A percentile compares a stretch with the other conserved stretches of the same genome.
phyloP scores from a whole-genome alignment of 2,888 invertebrate species.

The Scelioninae gen. 1 region DNA sequence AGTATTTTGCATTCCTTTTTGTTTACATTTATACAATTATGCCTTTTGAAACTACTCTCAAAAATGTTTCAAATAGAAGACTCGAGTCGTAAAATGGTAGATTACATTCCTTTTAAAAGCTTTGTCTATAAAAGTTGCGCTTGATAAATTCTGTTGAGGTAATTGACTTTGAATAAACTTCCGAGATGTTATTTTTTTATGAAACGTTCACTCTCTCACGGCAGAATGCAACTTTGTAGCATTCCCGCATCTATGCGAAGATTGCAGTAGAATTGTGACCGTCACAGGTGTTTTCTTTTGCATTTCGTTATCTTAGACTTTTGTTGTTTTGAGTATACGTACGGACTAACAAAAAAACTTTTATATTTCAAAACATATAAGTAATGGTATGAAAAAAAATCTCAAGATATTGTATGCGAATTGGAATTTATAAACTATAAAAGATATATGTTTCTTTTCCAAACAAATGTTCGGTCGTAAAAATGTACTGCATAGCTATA shows the following conservation, averaged over 20 bases:
- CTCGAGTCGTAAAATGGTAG: constrained; percentile 2
- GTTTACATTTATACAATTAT: neutral
- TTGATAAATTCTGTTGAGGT: constrained; percentile 30
- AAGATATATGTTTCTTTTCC: constrained; percentile 2
- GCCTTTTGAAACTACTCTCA: constrained; percentile 5
- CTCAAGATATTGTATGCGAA: neutral
- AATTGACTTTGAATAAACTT: constrained; percentile 54
- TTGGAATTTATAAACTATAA: neutral
- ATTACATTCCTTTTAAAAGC: constrained; percentile 19
- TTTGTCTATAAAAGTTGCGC: constrained; percentile 9
- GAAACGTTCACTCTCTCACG: constrained; percentile 24
- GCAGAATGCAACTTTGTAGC: constrained; percentile 49
- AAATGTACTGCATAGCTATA: constrained; percentile 9
- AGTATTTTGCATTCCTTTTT: neutral
- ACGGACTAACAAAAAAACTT: neutral
- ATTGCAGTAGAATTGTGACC: constrained; percentile 12
- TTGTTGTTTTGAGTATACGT: constrained; percentile 6
- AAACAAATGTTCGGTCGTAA: constrained; percentile 1
- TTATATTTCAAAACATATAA: neutral
- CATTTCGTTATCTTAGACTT: constrained; percentile 28
- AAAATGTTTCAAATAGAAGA: constrained; percentile 1
- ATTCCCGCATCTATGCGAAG: constrained; percentile 29
- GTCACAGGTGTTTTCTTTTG: constrained; percentile 37
- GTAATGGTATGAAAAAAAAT: constrained; percentile 7
- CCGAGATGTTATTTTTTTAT: constrained; percentile 41